Percentiles rank a stretch among this genome's conserved stretches.
phyloP scores from a whole-genome alignment of 2,797 vertebrate genomes.

The Cygnus olor region DNA sequence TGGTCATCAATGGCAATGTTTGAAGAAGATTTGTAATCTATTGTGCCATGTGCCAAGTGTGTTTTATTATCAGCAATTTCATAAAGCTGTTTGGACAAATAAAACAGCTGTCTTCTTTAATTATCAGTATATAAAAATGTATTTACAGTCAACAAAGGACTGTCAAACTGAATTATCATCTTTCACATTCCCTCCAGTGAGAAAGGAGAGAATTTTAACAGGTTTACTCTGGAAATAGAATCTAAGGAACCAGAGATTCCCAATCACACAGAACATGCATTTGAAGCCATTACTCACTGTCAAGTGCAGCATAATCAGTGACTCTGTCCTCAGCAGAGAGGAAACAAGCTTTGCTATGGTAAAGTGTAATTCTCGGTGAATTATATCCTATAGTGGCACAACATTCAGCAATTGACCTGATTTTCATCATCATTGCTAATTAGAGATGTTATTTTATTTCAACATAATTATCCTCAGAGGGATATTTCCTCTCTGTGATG shows the following conservation, averaged over 20 bases:
- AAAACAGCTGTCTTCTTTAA: constrained; percentile 78
- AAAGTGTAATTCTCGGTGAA: constrained; percentile 9
- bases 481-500: not conserved
- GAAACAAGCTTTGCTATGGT: not conserved
- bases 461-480: constrained; percentile 42
- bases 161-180: constrained; percentile 41
- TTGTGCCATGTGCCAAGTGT: constrained; percentile 77
- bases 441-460: constrained; percentile 28
- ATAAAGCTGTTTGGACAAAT: constrained; percentile 78
- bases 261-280: not conserved
- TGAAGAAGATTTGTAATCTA: constrained; percentile 70
- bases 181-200: constrained; percentile 18
- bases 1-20: constrained; percentile 47
- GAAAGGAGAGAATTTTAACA: not conserved
- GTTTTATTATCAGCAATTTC: constrained; percentile 76
- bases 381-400: not conserved
- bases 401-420: constrained; percentile 21
- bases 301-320: constrained; percentile 4
- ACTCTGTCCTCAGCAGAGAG: not conserved
- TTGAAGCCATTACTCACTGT: not conserved
- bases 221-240: not conserved
- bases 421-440: not conserved
- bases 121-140: constrained; percentile 50
- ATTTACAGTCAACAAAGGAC: constrained; percentile 46
- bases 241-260: not conserved